Percentiles rank a stretch among this genome's conserved stretches.
Evolutionary conservation across 1,140 invertebrate species (phyloP).

Genomic region (Euwallacea fornicatus): DNA sequence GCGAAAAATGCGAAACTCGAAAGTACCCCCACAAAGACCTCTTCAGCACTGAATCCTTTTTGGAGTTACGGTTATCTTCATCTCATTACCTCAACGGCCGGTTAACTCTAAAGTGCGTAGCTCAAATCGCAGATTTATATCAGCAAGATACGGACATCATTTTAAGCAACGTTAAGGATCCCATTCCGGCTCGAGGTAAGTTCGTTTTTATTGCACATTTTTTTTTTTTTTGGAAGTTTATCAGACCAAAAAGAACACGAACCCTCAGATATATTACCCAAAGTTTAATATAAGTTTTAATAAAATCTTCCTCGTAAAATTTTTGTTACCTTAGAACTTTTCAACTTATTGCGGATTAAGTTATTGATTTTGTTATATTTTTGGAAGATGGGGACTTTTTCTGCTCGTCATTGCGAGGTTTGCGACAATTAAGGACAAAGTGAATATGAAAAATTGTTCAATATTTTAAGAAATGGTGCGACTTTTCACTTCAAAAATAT

Average conservation of each 20-base stretch:
- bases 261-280: slow-evolving; percentile 9
- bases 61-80: slow-evolving; percentile 49
- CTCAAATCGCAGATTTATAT: slow-evolving; percentile 60
- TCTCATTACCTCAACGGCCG: slow-evolving; percentile 53
- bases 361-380: slow-evolving; percentile 19
- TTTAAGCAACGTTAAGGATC: slow-evolving; percentile 59
- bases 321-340: slow-evolving; percentile 23
- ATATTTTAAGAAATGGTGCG: too few species aligned
- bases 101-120: slow-evolving; percentile 58
- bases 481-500: too few species aligned
- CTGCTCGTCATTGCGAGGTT: too few species aligned
- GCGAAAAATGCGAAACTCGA: slow-evolving; percentile 51
- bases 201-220: slow-evolving; percentile 27
- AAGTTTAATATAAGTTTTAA: slow-evolving; percentile 31
- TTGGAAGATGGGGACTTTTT: too few species aligned
- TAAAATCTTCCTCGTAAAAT: slow-evolving; percentile 25
- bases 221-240: slow-evolving; percentile 33
- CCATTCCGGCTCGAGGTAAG: slow-evolving; percentile 62
- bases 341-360: slow-evolving; percentile 17
- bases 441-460: too few species aligned
- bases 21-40: slow-evolving; percentile 45
- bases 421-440: too few species aligned
- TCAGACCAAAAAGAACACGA: slow-evolving; percentile 13
- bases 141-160: slow-evolving; percentile 58
- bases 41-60: slow-evolving; percentile 48